Conservation (phyloP, 1,140 invertebrate species). For the Lasioglossum baleicum region DNA sequence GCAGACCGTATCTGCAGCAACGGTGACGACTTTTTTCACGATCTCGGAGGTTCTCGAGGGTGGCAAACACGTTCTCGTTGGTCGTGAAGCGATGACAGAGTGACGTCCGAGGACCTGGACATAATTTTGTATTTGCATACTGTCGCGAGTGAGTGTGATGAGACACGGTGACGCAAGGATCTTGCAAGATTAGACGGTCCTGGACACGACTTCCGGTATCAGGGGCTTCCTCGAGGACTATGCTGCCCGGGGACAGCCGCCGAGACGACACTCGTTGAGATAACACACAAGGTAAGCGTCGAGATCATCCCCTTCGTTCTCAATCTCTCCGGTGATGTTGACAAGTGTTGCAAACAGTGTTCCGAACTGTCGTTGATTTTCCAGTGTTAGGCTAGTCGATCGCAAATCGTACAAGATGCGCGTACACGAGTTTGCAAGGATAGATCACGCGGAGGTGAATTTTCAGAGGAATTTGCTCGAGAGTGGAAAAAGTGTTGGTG, state of each 20-base stretch:
- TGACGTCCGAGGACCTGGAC: constrained; percentile 14
- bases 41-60: too few relatives aligned
- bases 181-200: background rate
- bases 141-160: constrained; percentile 32
- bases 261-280: constrained; percentile 50
- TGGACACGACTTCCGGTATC: background rate
- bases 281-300: constrained; percentile 49
- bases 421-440: too few relatives aligned
- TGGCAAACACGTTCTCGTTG: too few relatives aligned
- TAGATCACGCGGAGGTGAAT: too few relatives aligned
- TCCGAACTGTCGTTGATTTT: too few relatives aligned
- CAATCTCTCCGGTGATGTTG: background rate
- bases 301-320: too few relatives aligned
- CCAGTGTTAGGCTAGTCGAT: too few relatives aligned
- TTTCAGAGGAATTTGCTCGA: too few relatives aligned
- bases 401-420: too few relatives aligned
- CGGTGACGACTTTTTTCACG: too few relatives aligned
- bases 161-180: constrained; percentile 6
- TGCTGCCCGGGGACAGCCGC: constrained; percentile 39
- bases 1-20: too few relatives aligned
- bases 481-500: background rate
- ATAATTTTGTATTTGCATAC: background rate
- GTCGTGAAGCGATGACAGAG: constrained; percentile 34
- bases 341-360: too few relatives aligned
- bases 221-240: constrained; percentile 31